Evolutionary conservation across 2,797 vertebrate species (phyloP).

Genomic region (Synanceia verrucosa): DNA sequence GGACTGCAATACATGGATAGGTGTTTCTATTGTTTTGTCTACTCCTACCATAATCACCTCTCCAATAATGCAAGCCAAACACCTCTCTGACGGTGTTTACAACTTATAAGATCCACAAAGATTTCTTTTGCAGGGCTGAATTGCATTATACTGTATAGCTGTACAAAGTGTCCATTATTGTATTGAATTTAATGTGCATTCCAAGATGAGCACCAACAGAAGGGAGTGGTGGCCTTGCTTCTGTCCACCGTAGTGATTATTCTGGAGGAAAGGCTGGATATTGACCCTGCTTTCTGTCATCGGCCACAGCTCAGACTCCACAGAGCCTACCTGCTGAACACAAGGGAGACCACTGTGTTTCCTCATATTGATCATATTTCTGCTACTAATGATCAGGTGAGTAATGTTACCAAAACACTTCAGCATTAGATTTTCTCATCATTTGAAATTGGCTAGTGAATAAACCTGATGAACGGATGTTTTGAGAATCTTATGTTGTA

Average conservation of each 20-base stretch:
- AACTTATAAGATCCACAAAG: not conserved
- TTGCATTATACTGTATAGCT: no score
- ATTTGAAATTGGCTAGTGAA: not conserved
- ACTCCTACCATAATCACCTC: not conserved
- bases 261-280: not conserved
- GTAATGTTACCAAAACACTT: not conserved
- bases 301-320: not conserved
- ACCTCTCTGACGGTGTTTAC: not conserved
- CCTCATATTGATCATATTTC: constrained; percentile 15
- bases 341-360: not conserved
- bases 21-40: not conserved
- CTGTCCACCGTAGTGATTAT: not conserved
- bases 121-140: not conserved
- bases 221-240: not conserved
- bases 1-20: not conserved
- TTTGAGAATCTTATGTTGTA: not conserved
- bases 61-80: not conserved
- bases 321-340: not conserved
- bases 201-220: not conserved
- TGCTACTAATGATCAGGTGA: not conserved
- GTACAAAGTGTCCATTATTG: not conserved
- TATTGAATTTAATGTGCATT: not conserved
- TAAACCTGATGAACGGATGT: not conserved
- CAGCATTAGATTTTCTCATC: not conserved
- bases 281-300: constrained; percentile 10